Percentiles rank a stretch among this genome's conserved stretches.
Conservation (phyloP, 2,888 invertebrate species). For the Myathropa florea region DNA sequence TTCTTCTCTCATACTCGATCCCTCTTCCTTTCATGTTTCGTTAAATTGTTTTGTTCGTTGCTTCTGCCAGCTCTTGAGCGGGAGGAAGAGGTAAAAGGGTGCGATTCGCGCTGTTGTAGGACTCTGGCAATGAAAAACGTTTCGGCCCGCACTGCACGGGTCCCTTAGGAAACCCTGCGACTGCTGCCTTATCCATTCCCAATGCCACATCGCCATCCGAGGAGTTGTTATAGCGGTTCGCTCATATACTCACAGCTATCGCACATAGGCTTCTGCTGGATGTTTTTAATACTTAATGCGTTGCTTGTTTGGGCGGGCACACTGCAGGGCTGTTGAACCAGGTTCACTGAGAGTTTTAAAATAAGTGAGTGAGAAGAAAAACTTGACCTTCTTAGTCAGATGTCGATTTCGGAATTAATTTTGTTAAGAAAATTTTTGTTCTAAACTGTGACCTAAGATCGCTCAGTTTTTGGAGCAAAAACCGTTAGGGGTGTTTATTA, state of each 20-base stretch:
- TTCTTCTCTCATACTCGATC: neutral
- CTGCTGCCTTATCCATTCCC: slow-evolving; percentile 46
- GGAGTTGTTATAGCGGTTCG: neutral
- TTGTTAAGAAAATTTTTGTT: no score
- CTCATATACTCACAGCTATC: neutral
- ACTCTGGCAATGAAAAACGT: slow-evolving; percentile 51
- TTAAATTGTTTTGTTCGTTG: slow-evolving; percentile 6
- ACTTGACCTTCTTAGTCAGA: no score
- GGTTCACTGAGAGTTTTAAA: neutral
- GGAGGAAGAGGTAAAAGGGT: slow-evolving; percentile 38
- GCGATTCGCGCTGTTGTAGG: slow-evolving; percentile 53
- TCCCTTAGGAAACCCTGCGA: slow-evolving; percentile 9
- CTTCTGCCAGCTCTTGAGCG: slow-evolving; percentile 24
- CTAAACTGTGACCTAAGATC: no score
- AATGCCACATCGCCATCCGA: slow-evolving; percentile 39
- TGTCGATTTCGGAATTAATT: no score
- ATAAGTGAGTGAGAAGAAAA: no score
- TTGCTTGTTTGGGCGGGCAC: slow-evolving; percentile 2
- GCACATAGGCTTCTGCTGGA: neutral
- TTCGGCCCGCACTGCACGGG: slow-evolving; percentile 25
- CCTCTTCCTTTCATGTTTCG: slow-evolving; percentile 37
- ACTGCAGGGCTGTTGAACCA: neutral
- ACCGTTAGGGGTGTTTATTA: no score
- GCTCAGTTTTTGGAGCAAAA: no score
- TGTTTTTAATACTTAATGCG: slow-evolving; percentile 31